phyloP scores from a whole-genome alignment of 2,113 vertebrate species.

The Misgurnus anguillicaudatus region DNA sequence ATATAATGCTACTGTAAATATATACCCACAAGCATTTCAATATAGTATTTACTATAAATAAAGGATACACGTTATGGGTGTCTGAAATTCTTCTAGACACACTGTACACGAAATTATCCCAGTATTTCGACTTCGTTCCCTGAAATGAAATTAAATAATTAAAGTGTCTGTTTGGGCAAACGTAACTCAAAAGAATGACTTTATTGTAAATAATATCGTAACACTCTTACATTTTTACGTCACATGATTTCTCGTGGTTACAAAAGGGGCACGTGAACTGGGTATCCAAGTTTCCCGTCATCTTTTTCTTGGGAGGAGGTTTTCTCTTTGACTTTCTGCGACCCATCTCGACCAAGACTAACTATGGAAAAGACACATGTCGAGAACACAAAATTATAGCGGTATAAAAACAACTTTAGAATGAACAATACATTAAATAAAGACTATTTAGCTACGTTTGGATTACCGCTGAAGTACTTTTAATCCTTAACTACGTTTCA shows the following conservation, averaged over 20 bases:
- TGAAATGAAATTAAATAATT: conserved; percentile 57
- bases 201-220: too few relatives aligned
- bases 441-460: too few relatives aligned
- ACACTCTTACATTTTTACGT: conserved; percentile 86
- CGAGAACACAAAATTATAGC: neutral
- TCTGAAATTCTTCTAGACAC: conserved; percentile 94
- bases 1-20: too few relatives aligned
- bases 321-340: conserved; percentile 91
- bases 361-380: neutral
- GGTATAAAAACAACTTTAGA: neutral
- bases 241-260: conserved; percentile 92
- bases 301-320: conserved; percentile 90
- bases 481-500: too few relatives aligned
- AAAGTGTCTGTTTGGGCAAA: neutral
- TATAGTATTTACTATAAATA: neutral
- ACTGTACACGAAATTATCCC: conserved; percentile 92
- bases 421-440: neutral
- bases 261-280: conserved; percentile 93
- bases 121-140: conserved; percentile 90
- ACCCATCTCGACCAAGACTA: conserved; percentile 71
- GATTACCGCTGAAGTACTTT: too few relatives aligned
- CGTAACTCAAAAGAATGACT: neutral
- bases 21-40: too few relatives aligned
- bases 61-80: conserved; percentile 95
- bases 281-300: conserved; percentile 87